These are phyloP conservation scores for Gymnogyps californianus DNA, from an alignment of 2,113 vertebrate genomes.

Conservation along the genomic window DNA sequence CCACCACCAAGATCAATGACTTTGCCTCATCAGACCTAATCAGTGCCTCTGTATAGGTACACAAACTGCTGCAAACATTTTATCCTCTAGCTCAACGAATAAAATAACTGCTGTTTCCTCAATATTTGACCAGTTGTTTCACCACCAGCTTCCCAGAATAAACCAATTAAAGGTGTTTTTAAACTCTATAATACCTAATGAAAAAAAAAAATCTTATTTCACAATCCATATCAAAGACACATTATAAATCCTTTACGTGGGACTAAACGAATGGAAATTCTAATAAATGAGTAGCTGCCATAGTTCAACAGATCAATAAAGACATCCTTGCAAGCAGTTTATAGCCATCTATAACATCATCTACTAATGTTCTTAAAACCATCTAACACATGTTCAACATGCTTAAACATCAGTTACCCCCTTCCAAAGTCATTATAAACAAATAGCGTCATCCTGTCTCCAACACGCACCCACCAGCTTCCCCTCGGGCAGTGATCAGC, in stretches of 20 bases:
- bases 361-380: slow-evolving; percentile 38
- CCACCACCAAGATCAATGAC: not conserved
- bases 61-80: not conserved
- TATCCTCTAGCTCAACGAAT: not conserved
- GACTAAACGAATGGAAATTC: not conserved
- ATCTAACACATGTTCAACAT: slow-evolving; percentile 46
- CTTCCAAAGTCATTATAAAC: slow-evolving; percentile 26
- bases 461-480: not conserved
- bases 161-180: not conserved
- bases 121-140: slow-evolving; percentile 4
- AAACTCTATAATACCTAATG: not conserved
- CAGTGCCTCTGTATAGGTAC: not conserved
- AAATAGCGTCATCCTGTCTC: not conserved
- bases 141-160: not conserved
- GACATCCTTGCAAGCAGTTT: slow-evolving; percentile 41
- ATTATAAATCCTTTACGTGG: slow-evolving; percentile 32
- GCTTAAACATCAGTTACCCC: not conserved
- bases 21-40: slow-evolving; percentile 20
- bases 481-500: not conserved
- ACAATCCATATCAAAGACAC: not conserved
- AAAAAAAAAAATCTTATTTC: not conserved
- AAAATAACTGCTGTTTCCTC: slow-evolving; percentile 2
- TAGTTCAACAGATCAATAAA: slow-evolving; percentile 51
- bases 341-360: slow-evolving; percentile 27
- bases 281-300: slow-evolving; percentile 6